phyloP scores from a whole-genome alignment of 2,113 vertebrate species.

The Chelonoidis abingdonii region DNA sequence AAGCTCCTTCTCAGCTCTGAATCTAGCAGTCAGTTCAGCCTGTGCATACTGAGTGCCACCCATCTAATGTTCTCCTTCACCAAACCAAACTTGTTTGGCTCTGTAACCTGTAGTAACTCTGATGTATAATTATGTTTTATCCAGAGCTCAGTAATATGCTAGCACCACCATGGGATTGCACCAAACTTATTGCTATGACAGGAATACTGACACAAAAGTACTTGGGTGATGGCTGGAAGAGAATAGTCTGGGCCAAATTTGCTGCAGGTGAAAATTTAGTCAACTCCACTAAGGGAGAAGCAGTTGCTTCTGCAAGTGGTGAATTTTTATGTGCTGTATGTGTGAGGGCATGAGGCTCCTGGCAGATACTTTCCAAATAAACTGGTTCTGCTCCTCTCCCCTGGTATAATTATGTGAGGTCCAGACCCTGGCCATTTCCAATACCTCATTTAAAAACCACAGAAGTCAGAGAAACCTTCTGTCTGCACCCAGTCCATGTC shows the following conservation, averaged over 20 bases:
- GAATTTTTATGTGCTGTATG: neutral
- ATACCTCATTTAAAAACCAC: neutral
- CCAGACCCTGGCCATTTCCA: neutral
- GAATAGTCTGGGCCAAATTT: neutral
- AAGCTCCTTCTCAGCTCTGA: neutral
- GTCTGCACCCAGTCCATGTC: too few relatives aligned
- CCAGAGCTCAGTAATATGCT: neutral
- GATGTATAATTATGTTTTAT: neutral
- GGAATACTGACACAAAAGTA: neutral
- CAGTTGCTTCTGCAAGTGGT: neutral
- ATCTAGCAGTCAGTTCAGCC: neutral
- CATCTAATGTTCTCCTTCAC: neutral
- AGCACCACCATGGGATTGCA: neutral
- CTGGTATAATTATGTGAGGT: neutral
- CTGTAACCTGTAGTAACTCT: neutral
- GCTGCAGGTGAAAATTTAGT: neutral
- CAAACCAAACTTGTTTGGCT: neutral
- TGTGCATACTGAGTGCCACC: neutral
- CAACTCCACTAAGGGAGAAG: neutral
- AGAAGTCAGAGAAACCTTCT: neutral
- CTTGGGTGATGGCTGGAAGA: neutral
- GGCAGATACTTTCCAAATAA: neutral
- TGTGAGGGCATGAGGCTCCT: neutral
- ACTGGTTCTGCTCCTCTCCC: neutral
- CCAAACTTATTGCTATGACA: neutral